Conservation (phyloP, 2,113 vertebrate species). For the human (Homo sapiens) region GRCh38 chr7:156960501-156961000, state of each 20-base stretch:
- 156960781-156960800: neutral
- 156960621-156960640: too few relatives aligned
- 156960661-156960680: too few relatives aligned
- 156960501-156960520: neutral
- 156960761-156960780: rapidly evolving
- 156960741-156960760: neutral
- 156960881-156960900: too few relatives aligned
- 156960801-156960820: neutral
- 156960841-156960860: rapidly evolving
- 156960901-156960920: too few relatives aligned
- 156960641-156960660: neutral
- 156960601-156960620: rapidly evolving
- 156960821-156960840: too few relatives aligned
- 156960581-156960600: rapidly evolving
- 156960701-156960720: neutral
- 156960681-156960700: neutral
- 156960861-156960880: neutral
- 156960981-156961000: neutral
- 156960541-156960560: neutral
- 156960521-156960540: neutral
- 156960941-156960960: neutral
- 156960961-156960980: neutral
- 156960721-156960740: neutral
- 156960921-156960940: neutral
- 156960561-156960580: neutral